Evolutionary conservation across 2,888 invertebrate genomes (phyloP).

Genomic region (Drosophila hamatofila): DNA sequence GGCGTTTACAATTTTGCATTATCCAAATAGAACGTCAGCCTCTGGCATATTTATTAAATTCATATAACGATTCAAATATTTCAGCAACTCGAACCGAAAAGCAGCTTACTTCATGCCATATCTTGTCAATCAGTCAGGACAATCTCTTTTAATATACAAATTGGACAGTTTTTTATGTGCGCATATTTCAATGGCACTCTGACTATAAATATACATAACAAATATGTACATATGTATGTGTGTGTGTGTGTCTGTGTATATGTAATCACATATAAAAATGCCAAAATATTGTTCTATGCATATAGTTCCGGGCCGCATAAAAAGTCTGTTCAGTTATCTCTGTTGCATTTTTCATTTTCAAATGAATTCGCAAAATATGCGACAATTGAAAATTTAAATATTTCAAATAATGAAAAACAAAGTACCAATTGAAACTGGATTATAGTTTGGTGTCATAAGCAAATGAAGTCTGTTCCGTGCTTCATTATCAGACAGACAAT

Average conservation of each 20-base stretch:
- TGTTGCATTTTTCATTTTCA: neutral
- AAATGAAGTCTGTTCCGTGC: neutral
- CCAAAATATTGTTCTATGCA: neutral
- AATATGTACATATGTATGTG: neutral
- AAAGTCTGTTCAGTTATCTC: neutral
- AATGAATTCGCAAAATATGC: neutral
- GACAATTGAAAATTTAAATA: neutral
- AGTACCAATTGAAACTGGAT: neutral
- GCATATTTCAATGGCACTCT: neutral
- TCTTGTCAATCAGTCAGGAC: neutral
- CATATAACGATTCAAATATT: neutral
- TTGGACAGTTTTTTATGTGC: neutral
- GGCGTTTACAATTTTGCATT: neutral
- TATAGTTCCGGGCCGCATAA: neutral
- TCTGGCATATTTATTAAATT: neutral
- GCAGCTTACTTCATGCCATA: neutral
- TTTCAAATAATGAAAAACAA: neutral
- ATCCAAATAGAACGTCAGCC: neutral
- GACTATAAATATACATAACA: neutral
- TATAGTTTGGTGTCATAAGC: neutral
- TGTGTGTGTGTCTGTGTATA: neutral
- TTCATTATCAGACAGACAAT: neutral
- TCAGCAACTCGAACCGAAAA: neutral
- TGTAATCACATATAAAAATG: neutral
- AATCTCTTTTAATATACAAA: conserved; percentile 5